Conservation (phyloP, 2,888 invertebrate genomes). For the Ptilodon capucinus region DNA sequence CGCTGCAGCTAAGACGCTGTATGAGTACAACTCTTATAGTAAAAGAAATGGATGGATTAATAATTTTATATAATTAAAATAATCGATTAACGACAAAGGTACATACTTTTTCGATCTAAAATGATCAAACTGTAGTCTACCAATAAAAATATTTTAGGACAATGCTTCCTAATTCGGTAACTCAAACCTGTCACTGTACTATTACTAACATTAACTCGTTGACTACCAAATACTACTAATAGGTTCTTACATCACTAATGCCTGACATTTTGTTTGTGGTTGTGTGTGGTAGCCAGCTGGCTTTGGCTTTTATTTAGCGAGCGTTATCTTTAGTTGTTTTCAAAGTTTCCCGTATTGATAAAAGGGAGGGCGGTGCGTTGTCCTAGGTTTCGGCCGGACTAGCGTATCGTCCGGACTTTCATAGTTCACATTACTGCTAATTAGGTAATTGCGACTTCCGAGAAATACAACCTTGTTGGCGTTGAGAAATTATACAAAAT, state of each 20-base stretch:
- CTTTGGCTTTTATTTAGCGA: constrained; percentile 39
- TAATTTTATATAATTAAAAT: too few species aligned
- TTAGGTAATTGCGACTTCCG: constrained; percentile 41
- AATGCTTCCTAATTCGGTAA: too few species aligned
- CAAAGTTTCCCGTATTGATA: constrained; percentile 60
- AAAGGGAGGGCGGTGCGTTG: constrained; percentile 79
- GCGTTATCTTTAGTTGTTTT: constrained; percentile 66
- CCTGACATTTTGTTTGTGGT: constrained; percentile 39
- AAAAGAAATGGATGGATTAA: too few species aligned
- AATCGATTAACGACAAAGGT: too few species aligned
- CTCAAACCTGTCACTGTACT: background rate
- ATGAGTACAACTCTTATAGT: too few species aligned
- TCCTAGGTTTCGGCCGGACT: constrained; percentile 80
- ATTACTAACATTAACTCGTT: background rate
- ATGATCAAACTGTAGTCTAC: too few species aligned
- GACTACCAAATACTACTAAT: too few species aligned
- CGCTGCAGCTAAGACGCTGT: too few species aligned
- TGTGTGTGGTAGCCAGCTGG: constrained; percentile 52
- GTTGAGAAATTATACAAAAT: constrained; percentile 53
- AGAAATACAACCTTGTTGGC: constrained; percentile 40
- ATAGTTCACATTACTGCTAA: constrained; percentile 23
- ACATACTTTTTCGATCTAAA: too few species aligned
- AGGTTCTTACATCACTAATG: too few species aligned
- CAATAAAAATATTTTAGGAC: too few species aligned
- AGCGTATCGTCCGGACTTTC: constrained; percentile 79